Base-by-base conservation (phyloP, 2,888 invertebrate genomes). In the Plebejus anna region DNA sequence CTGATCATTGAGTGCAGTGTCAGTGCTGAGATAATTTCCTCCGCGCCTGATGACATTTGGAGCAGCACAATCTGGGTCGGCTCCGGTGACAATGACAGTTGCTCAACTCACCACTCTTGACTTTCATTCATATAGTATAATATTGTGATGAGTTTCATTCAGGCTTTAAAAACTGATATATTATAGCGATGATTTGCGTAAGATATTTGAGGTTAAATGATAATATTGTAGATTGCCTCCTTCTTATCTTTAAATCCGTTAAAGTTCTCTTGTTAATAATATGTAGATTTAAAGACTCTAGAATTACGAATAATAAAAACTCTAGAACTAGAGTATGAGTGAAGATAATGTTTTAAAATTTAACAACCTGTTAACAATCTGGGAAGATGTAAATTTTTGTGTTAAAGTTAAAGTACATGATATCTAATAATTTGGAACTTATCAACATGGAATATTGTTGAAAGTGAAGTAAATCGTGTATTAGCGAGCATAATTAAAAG, bases 61-160 rank as follows among this genome's bases (percentile, higher is more conserved):
- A 89, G 88, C 89, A 85, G 85, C 85, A 85, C 84, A 87, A 91
- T 88, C 89, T 90, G 84, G 91, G 92, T 90, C 89, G 90, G 81
- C 51, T 51, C 47, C 16, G 6, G 73, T 55, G 73, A 73, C 73
- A 55, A 55, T 73, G 73, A 28, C 73, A 73, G 16, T 73, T 55
- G 32, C 51, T 55, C 55, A 73, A 55, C 72, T 22, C 47, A 51
- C 55, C 47, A 51, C 55, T 51, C 51, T 72, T 72, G 47, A 73
- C 55, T 73, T 55, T 73, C 73, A 73, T 73, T 73, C 73, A 73
- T 51, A 7, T 42, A 11, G 7, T 38, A 47, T 47, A 32, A 32
- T 22, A 22, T 22, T 22, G 51, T 51, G 51, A 13, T 13, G 55
- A 47, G 47, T 13, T 55, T 55, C 55, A 55, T 55, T 55, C 55